Evolutionary conservation across 2,888 invertebrate species (phyloP).

Genomic region (Gibbula magus): DNA sequence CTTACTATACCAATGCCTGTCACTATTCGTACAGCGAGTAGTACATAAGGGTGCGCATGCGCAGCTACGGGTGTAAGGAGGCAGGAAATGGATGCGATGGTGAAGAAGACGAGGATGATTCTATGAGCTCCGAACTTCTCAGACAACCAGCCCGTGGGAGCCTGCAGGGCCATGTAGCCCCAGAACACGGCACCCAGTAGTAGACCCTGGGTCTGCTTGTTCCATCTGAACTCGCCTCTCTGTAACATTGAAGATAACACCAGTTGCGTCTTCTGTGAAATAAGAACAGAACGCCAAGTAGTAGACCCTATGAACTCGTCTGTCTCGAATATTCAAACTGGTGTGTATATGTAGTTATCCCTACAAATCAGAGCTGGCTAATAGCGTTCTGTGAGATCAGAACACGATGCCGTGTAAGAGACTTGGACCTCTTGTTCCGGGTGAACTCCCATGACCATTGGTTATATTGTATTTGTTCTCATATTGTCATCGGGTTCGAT

Average conservation of each 20-base stretch:
- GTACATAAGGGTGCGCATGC: conserved; percentile 52
- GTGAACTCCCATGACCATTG: too few species aligned
- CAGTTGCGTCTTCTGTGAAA: too few species aligned
- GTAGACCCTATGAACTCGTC: too few species aligned
- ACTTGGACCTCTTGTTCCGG: too few species aligned
- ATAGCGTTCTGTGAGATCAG: too few species aligned
- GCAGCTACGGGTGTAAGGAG: conserved; percentile 51
- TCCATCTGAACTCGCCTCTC: conserved; percentile 52
- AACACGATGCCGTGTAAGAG: too few species aligned
- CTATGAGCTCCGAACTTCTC: conserved; percentile 52
- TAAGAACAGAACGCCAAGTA: background rate
- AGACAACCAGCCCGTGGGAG: conserved; percentile 52
- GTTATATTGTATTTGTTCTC: too few species aligned
- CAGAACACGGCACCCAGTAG: conserved; percentile 60
- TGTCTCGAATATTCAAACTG: too few species aligned
- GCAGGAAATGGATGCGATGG: conserved; percentile 48
- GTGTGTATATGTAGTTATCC: too few species aligned
- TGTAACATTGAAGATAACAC: conserved; percentile 25
- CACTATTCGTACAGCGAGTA: conserved; percentile 46
- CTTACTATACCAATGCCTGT: conserved; percentile 54
- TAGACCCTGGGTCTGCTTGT: conserved; percentile 49
- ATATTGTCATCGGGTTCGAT: too few species aligned
- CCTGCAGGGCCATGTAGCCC: conserved; percentile 60
- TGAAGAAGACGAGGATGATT: conserved; percentile 49
- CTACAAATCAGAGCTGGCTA: too few species aligned